Evolutionary conservation across 2,113 vertebrate genomes (phyloP).

Genomic region (Oreochromis niloticus): DNA sequence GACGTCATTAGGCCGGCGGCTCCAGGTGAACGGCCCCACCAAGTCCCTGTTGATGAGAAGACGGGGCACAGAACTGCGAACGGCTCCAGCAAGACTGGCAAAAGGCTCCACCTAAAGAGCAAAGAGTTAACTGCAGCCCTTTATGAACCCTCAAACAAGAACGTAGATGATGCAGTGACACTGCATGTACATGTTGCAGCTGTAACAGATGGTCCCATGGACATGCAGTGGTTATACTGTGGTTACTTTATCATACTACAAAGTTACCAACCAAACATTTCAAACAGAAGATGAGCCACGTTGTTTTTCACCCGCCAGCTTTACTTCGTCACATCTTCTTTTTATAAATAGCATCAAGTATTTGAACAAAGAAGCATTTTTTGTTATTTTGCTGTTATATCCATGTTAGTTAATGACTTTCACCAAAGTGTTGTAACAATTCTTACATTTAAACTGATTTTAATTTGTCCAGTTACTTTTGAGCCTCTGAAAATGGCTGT

Average conservation of each 20-base stretch:
- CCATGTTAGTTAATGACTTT: not conserved
- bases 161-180: not conserved
- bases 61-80: slow-evolving; percentile 77
- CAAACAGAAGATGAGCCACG: not conserved
- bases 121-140: not conserved
- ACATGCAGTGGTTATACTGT: not conserved
- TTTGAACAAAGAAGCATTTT: not conserved
- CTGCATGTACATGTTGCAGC: not conserved
- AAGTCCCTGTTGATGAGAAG: slow-evolving; percentile 86
- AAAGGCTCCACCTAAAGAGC: slow-evolving; percentile 88
- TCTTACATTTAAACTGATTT: not conserved
- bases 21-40: slow-evolving; percentile 80
- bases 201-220: not conserved
- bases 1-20: slow-evolving; percentile 69
- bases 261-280: not conserved
- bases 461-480: not conserved
- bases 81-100: slow-evolving; percentile 81
- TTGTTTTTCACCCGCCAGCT: not conserved
- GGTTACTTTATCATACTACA: not conserved
- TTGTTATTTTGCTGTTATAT: not conserved
- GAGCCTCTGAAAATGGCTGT: not conserved
- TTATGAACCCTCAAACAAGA: not conserved
- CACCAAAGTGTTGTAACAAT: not conserved
- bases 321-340: not conserved
- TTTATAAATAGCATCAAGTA: not conserved